Base-by-base conservation (phyloP, 2,113 vertebrate genomes). In the Dryoscopus gambensis region DNA sequence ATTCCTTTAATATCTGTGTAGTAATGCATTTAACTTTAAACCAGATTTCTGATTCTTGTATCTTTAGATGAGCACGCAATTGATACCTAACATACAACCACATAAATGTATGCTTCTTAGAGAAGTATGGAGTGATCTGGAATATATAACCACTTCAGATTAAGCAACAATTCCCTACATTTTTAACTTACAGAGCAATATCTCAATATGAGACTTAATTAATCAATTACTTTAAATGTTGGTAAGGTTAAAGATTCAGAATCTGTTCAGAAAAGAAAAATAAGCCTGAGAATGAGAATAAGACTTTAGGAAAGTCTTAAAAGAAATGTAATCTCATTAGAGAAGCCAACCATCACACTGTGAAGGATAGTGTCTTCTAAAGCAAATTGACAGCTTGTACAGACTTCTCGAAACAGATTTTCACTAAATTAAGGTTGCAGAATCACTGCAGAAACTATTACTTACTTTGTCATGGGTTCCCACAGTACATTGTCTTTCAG, bases 371-470 rank as follows among this genome's bases (percentile, higher is more conserved):
- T 76, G 46, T 95, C 87, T 91, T 84, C 39, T 79, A 76, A 95
- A 94, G 69, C 70, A 56, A 91, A 94, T 9, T 87, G 93, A 75
- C 80, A 93, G 40, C 62, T 89, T 68, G 46, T 76, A 87, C 87
- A 87, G 35, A 33, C 53, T 91, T 89, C 53, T 84, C 59, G 74
- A 93, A 94, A 33, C 24, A 64, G 37, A 69, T 79, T 87, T 79
- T 92, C 57, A n/a, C 24, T 64, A 74, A 78, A 7, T 74, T 52
- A 59, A 76, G 49, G 39, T 31, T 82, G 70, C 74, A 94, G 74
- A 94, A 91, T 83, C 77, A 79, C 65, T 87, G 39, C n/a, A 79
- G 53, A 74, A 84, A 62, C 6, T 53, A 30, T 74, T 69, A 63
- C 14, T 64, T 63, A 35, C 10, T 71, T 87, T 60, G 6, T 27